Evolutionary conservation across 2,797 vertebrate species (phyloP), one percentile per base, ranked within the genome.

Genomic region (Parauchenoglanis punctatus): DNA sequence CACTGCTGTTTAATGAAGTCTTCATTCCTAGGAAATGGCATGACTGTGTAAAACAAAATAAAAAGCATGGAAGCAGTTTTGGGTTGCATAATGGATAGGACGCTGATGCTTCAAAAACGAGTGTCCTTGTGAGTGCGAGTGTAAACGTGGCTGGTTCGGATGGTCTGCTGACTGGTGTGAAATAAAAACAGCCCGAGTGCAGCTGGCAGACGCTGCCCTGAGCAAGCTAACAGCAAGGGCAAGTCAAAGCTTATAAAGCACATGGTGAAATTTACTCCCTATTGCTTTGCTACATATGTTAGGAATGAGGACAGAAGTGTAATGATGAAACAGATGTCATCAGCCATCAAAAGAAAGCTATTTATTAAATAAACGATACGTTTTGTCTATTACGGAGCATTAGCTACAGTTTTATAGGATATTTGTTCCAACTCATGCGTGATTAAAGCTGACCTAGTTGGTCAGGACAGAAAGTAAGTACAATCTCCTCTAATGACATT

Each of bases 391-490:
- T 20, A 31, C 7, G n/a, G 3, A 28, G n/a, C 44, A 49, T 81
- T 46, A 67, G 15, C 1, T 44, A 81, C n/a, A 46, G 20, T 63
- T 46, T 20, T 61, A 40, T 61, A 10, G 40, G 49, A 31, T 68
- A 20, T 44, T 28, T 72, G 35, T 73, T 81, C 28, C 28, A 63
- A 28, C 40, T 58, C 18, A 23, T 58, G 52, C 49, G 35, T 77
- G 40, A 73, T 52, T 73, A 70, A 81, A 84, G 78, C 59, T 89
- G 89, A 88, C 88, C 84, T 44, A 87, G 87, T n/a, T n/a, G n/a
- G n/a, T n/a, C n/a, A n/a, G 31, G 18, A 67, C 13, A 52, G 87
- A 92, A 94, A 93, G 92, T 93, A 95, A 92, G 91, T 92, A 90
- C 93, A 73, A 40, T 94, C 91, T 93, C 58, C 54, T 85, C 67